These are phyloP conservation scores for Pangasius krempfi DNA, from an alignment of 2,797 vertebrate species.

Conservation along the genomic window DNA sequence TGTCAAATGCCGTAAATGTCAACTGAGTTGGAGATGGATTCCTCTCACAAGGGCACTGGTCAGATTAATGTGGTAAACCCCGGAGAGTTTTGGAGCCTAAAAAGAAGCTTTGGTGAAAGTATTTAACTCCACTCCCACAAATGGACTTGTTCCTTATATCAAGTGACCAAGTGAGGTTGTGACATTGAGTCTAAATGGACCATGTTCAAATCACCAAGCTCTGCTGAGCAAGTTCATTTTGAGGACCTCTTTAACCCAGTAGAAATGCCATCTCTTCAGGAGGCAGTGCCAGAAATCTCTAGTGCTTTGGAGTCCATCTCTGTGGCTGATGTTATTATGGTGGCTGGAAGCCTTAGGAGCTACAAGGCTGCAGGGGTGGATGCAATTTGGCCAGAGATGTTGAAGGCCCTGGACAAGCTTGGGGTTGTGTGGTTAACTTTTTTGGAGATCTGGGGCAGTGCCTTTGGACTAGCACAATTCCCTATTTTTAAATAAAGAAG, in stretches of 20 bases:
- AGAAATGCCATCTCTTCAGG: background rate
- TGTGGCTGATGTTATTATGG: background rate
- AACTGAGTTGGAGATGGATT: background rate
- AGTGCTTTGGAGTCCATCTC: background rate
- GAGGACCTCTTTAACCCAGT: background rate
- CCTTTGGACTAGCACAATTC: background rate
- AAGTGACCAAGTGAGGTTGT: background rate
- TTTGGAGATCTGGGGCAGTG: background rate
- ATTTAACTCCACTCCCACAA: background rate
- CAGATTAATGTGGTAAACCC: background rate
- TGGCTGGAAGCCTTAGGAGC: background rate
- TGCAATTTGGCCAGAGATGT: background rate
- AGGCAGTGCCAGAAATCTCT: background rate
- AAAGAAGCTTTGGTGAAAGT: background rate
- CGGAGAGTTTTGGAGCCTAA: background rate
- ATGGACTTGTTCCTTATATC: background rate
- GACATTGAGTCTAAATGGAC: background rate
- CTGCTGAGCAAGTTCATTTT: background rate
- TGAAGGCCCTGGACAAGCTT: background rate
- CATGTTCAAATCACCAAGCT: background rate
- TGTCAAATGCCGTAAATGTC: background rate
- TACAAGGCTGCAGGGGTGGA: background rate
- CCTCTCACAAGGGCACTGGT: background rate
- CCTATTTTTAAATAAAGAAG: background rate
- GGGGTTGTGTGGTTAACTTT: slow-evolving; percentile 13